Percentiles rank a stretch among this genome's conserved stretches.
These are phyloP conservation scores for Sarcophaga caerulescens DNA, from an alignment of 2,888 invertebrate genomes.

Conservation along the genomic window DNA sequence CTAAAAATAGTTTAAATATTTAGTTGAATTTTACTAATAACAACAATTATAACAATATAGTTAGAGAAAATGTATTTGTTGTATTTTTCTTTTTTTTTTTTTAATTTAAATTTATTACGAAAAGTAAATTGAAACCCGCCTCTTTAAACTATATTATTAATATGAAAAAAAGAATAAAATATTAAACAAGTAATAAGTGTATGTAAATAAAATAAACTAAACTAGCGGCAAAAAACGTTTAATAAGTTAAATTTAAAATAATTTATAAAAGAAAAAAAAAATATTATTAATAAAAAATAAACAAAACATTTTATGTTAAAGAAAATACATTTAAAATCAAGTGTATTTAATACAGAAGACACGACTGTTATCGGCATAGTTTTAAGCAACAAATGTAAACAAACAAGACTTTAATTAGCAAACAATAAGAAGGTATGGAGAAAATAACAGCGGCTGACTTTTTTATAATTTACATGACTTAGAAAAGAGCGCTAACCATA, in stretches of 20 bases:
- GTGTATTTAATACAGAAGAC: slow-evolving; percentile 13
- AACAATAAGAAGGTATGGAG: too few relatives aligned
- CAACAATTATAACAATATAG: slow-evolving; percentile 30
- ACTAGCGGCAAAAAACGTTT: slow-evolving; percentile 33
- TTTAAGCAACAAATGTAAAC: too few relatives aligned
- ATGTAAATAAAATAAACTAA: slow-evolving; percentile 37
- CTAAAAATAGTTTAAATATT: slow-evolving; percentile 44
- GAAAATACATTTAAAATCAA: slow-evolving; percentile 6
- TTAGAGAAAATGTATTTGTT: slow-evolving; percentile 24
- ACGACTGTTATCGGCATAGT: not conserved
- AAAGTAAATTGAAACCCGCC: slow-evolving; percentile 63
- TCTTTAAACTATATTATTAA: slow-evolving; percentile 61
- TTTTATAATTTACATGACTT: too few relatives aligned
- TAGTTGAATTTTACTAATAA: slow-evolving; percentile 48
- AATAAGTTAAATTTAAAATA: slow-evolving; percentile 56
- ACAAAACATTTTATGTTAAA: slow-evolving; percentile 55
- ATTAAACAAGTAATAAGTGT: slow-evolving; percentile 51
- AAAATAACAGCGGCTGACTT: too few relatives aligned
- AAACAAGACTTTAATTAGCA: too few relatives aligned
- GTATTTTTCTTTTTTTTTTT: not conserved
- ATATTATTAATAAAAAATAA: slow-evolving; percentile 20
- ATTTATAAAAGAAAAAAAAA: slow-evolving; percentile 39
- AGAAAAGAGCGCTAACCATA: too few relatives aligned
- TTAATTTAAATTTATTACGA: not conserved
- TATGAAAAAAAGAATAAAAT: slow-evolving; percentile 25